Evolutionary conservation across 2,797 vertebrate genomes (phyloP), one percentile per base, ranked within the genome.

Genomic region (Aselliscus stoliczkanus): DNA sequence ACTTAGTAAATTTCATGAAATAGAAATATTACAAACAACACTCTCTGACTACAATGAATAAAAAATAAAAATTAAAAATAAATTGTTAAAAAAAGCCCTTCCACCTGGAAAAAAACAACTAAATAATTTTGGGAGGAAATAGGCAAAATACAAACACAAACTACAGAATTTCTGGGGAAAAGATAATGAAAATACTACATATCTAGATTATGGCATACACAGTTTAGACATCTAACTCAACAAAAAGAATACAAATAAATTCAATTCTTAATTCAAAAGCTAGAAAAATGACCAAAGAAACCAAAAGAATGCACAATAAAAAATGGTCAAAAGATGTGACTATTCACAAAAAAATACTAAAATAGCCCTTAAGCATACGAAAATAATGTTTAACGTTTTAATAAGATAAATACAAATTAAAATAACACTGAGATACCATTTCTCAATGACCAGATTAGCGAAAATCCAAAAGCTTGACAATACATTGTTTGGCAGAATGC

Each of bases 211-310:
- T 4, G 14, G 11, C 2, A 75, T 69, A 86, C 9, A 31, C 2
- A 83, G 44, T 8, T 56, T 88, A 64, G 29, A 95, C 11, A 87
- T 3, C 2, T 72, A 76, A 93, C 34, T 86, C 44, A 76, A 50
- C 31, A 82, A 76, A 75, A 77, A 93, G 39, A 69, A 90, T 69
- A 86, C 81, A 86, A 50, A 54, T 88, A 69, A 93, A 70, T 70
- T 87, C 27, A 86, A 52, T 82, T 93, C 62, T 90, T 14, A 90
- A 21, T 87, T 87, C 47, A 47, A 93, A 92, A 80, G 18, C 47
- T 42, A 81, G 27, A 62, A 85, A 80, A 58, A 79, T 39, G 64
- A 67, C 14, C 25, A 65, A 73, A 39, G 42, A 39, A 79, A 23
- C 34, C 27, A 86, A 87, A 96, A 72, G 31, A 69, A 88, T 84